Conservation (phyloP, 2,113 vertebrate genomes). For the Xenus cinereus region DNA sequence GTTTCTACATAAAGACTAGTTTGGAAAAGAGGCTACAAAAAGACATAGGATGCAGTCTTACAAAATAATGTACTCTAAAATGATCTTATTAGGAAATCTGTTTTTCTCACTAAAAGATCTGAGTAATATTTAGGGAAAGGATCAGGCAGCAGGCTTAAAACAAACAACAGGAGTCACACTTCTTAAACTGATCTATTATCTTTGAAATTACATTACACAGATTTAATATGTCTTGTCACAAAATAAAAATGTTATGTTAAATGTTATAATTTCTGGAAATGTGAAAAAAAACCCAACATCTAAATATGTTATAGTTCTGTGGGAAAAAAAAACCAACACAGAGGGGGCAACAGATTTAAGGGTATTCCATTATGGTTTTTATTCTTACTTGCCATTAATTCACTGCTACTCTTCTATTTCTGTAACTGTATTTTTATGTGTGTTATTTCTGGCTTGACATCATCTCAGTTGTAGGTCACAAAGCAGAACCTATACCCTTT, state of each 20-base stretch:
- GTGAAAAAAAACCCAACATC: not conserved
- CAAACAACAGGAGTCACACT: not conserved
- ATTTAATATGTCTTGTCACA: not conserved
- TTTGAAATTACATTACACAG: not conserved
- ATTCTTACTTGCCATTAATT: not conserved
- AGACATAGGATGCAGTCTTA: not conserved
- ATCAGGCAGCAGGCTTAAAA: not conserved
- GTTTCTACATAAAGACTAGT: not conserved
- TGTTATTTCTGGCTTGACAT: not conserved
- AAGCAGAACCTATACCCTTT: not conserved
- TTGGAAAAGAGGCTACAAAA: not conserved
- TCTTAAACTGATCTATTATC: not conserved
- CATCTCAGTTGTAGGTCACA: not conserved
- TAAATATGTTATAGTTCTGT: not conserved
- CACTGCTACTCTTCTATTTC: not conserved
- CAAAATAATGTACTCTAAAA: not conserved
- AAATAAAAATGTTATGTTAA: not conserved
- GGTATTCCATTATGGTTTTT: fast-evolving
- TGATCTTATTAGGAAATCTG: not conserved
- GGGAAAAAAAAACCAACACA: not conserved
- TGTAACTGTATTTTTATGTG: not conserved
- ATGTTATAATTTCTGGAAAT: not conserved
- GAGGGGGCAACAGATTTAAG: not conserved
- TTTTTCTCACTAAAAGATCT: not conserved
- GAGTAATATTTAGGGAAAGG: not conserved